phyloP scores from a whole-genome alignment of 2,113 vertebrate genomes.

The Ursus arctos region DNA sequence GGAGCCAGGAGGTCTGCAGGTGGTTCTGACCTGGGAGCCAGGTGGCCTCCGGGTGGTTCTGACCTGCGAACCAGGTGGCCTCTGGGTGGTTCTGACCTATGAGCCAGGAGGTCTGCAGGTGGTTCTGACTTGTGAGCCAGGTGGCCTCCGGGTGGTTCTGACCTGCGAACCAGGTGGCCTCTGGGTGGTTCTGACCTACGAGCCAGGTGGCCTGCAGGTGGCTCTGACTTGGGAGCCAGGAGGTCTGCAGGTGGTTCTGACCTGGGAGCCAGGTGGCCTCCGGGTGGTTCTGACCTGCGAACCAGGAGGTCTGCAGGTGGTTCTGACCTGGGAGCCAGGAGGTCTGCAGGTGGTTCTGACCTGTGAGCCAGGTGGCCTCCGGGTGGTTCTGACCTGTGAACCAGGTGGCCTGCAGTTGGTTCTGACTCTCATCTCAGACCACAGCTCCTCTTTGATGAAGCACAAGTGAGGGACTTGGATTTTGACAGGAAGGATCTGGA shows the following conservation, averaged over 20 bases:
- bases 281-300: background rate
- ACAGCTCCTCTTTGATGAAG: accelerated
- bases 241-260: background rate
- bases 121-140: too few relatives aligned
- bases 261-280: background rate
- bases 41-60: too few relatives aligned
- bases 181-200: too few relatives aligned
- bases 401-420: accelerated
- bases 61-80: background rate
- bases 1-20: background rate
- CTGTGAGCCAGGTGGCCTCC: accelerated
- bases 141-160: background rate
- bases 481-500: background rate
- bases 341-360: background rate
- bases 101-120: accelerated
- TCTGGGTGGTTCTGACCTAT: too few relatives aligned
- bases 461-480: background rate
- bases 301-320: too few relatives aligned
- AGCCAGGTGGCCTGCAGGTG: background rate
- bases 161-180: too few relatives aligned
- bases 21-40: too few relatives aligned
- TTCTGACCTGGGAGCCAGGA: too few relatives aligned
- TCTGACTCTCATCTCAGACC: accelerated
- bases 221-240: too few relatives aligned
- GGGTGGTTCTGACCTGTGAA: background rate